Evolutionary conservation across 2,888 invertebrate species (phyloP), one percentile per base, ranked within the genome.

Genomic region (Leptura quadrifasciata): DNA sequence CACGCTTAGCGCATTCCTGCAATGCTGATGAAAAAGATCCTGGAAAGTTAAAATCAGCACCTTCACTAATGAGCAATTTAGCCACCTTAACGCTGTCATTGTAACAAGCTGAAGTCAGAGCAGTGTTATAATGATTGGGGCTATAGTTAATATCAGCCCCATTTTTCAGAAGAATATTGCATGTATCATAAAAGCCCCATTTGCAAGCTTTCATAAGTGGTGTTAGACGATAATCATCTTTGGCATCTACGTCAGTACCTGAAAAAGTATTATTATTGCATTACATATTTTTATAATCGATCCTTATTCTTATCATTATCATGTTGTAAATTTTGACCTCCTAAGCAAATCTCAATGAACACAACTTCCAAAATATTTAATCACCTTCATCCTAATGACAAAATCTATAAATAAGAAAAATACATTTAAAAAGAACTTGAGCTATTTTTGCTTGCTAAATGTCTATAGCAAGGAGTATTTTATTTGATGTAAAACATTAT

Each of bases 31-130:
- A 72, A 58, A 57, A 68, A n/a, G 58, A 17, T 20, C 69, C 72
- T 8, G 76, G 76, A 54, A 55, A 69, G 31, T 76, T 72, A n/a
- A 76, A 69, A 24, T 73, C 54, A n/a, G 63, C 72, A 17, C 58
- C 58, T 27, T 72, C 4, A 21, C 35, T 12, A 54, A 76, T 68
- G 20, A 76, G 61, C 15, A 76, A n/a, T 24, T 68, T 67, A 27
- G 58, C 12, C 15, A 58, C 21, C 1, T 64, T 64, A 12, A 58
- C 17, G 15, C 60, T 39, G 27, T 67, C 58, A 17, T 12, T 17
- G 52, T 27, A 21, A 18, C 72, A 73, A 1, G 72, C 61, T 10
- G 63, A 67, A 20, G 18, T 12, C 15, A 76, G 21, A 15, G 72
- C 55, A 2, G 63, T 65, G 4, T 20, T 39, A 20, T 35, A 47